Base-by-base conservation (phyloP, 2,888 invertebrate genomes). In the Brenthis ino region DNA sequence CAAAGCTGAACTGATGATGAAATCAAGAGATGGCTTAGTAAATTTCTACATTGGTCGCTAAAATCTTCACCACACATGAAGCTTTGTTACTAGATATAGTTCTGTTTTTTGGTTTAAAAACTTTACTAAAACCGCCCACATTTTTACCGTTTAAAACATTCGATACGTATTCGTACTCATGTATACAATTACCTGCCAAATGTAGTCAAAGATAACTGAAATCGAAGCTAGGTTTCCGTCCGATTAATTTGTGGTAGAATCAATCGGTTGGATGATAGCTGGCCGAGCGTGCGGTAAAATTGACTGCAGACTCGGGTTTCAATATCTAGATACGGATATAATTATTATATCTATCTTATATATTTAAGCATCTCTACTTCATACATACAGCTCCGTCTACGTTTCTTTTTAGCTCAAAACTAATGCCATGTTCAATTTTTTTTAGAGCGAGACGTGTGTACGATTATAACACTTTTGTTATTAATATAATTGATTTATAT, bases 221-320 rank as follows among this genome's bases (percentile, higher is more conserved):
- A 70, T 55, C 65, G 66, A 60, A 55, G 60, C 53, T 61, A 65
- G 43, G 61, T 72, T 68, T 66, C 63, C 72, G 60, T 68, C 58
- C 65, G 60, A 70, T 72, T 70, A 66, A 64, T 66, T 72, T 70
- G 72, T 65, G 72, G 72, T 72, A n/a, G 53, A 70, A 56, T 60
- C 72, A 72, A 72, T 72, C 70, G 72, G 57, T 70, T 54, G 72
- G 70, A 70, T 70, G 72, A 70, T 66, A 54, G 72, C 64, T 66
- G 66, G 66, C 60, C 68, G 70, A 63, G 66, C 70, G 48, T 64
- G 72, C 65, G 72, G 70, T 68, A 53, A 57, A 70, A 68, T 67
- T 58, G 65, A 56, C 14, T 67, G 64, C 14, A 50, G 61, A 54
- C 51, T 70, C 67, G n/a, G 65, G 50, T 70, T 67, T 54, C 69